Conservation (phyloP, 2,888 invertebrate genomes). For the Sarcophaga caerulescens region DNA sequence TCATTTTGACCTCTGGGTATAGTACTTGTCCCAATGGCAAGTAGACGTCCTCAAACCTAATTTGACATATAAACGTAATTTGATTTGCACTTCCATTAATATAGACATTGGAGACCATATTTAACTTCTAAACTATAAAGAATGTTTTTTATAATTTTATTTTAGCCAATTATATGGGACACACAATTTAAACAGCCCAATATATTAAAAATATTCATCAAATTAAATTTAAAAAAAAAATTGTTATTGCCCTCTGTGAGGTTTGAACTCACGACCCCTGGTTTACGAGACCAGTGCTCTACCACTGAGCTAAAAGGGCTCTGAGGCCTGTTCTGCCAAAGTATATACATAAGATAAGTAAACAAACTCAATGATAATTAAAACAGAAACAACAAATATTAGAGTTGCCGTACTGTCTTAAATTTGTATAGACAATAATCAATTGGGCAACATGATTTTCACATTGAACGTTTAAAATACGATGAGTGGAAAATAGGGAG, state of each 20-base stretch:
- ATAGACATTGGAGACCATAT: too few relatives aligned
- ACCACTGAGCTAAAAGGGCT: constrained; percentile 78
- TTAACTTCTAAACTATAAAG: too few relatives aligned
- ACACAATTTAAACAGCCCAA: too few relatives aligned
- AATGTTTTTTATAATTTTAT: too few relatives aligned
- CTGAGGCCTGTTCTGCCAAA: constrained; percentile 64
- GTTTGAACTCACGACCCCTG: constrained; percentile 79
- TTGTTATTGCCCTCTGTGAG: constrained; percentile 75
- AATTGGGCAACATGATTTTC: not conserved
- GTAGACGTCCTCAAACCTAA: too few relatives aligned
- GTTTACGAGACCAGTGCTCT: constrained; percentile 79
- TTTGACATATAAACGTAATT: too few relatives aligned
- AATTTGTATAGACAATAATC: too few relatives aligned
- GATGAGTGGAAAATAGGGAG: not conserved
- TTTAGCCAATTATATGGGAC: too few relatives aligned
- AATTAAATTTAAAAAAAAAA: constrained; percentile 36
- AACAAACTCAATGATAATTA: constrained; percentile 23
- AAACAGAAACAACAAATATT: not conserved
- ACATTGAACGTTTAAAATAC: not conserved
- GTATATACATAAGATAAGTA: constrained; percentile 53
- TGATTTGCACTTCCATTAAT: too few relatives aligned
- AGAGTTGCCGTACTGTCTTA: constrained; percentile 17
- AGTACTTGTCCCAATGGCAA: too few relatives aligned
- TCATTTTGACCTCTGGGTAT: too few relatives aligned
- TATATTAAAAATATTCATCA: not conserved